phyloP scores from a whole-genome alignment of 2,888 invertebrate genomes.

The Cheilosia grossa region DNA sequence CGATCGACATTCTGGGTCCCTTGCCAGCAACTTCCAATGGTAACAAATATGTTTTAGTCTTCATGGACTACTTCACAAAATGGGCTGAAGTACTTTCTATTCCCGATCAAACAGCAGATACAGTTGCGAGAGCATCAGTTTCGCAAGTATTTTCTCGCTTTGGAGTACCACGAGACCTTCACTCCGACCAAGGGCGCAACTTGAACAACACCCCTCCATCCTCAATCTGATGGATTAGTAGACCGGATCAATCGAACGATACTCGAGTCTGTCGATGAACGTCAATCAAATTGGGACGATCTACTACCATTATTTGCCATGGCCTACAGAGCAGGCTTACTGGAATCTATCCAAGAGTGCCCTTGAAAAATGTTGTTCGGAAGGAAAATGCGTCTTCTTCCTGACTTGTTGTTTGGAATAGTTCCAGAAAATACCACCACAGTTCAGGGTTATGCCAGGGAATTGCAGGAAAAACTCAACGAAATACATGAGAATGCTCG shows the following conservation, averaged over 20 bases:
- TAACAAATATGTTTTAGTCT: background rate
- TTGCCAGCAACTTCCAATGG: background rate
- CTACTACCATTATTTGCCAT: background rate
- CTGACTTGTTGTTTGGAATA: no score
- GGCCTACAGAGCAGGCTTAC: background rate
- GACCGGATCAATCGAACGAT: no score
- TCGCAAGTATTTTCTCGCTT: background rate
- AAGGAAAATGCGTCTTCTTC: background rate
- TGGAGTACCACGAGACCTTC: slow-evolving; percentile 3
- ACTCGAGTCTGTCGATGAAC: no score
- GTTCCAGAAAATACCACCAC: background rate
- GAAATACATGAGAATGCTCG: no score
- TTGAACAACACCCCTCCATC: no score
- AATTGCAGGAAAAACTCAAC: background rate
- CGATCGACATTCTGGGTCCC: background rate
- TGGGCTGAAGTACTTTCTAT: background rate
- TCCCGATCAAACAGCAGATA: background rate
- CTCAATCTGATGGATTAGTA: no score
- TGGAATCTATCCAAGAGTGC: background rate
- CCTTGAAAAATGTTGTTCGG: background rate
- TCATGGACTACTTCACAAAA: background rate
- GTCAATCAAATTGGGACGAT: no score
- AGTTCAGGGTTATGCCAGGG: background rate
- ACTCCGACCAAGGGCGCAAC: slow-evolving; percentile 15
- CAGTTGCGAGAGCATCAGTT: background rate